Base-by-base conservation (phyloP, 2,888 invertebrate genomes). In the Polyploca ridens region DNA sequence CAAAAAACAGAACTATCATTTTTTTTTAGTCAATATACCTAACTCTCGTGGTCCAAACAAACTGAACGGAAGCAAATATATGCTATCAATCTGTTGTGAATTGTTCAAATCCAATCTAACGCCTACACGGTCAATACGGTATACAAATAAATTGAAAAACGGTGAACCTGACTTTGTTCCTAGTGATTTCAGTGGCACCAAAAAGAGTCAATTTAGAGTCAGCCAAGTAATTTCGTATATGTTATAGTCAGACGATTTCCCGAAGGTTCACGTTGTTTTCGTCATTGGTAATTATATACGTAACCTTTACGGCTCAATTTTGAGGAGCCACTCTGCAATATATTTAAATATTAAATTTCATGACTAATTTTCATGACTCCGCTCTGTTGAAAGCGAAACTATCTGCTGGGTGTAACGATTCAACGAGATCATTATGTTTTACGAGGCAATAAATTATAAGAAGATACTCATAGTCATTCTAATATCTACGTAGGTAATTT, bases 61-160 rank as follows among this genome's bases (percentile, higher is more conserved):
- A 77, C 72, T 14, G 6, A 54, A 16, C 54, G 19, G 14, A 54
- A 19, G 10, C 19, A 16, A 54, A 74, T 66, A 76, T 13, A 77
- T 70, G 72, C 72, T 76, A 81, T 80, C 80, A 82, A 84, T 84
- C 75, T 68, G 75, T 71, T 71, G 79, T 74, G 77, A 81, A 82
- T 81, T 77, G 74, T 78, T 69, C 78, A 80, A 83, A 83, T 76
- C 77, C 79, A 86, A 87, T 86, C 81, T 77, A 83, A 84, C 81
- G 75, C 78, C 69, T 46, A 71, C 63, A 61, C 64, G 69, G 63
- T 66, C 66, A 68, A 67, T 64, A 64, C 63, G 64, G 68, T 70
- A 71, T 70, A 68, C 77, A 73, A 76, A 77, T 71, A 75, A 67
- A 70, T 67, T 62, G 65, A 27, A 61, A 61, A 61, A 44, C 19